Evolutionary conservation across 1,140 invertebrate species (phyloP).

Genomic region (Drosophila pseudoobscura): DNA sequence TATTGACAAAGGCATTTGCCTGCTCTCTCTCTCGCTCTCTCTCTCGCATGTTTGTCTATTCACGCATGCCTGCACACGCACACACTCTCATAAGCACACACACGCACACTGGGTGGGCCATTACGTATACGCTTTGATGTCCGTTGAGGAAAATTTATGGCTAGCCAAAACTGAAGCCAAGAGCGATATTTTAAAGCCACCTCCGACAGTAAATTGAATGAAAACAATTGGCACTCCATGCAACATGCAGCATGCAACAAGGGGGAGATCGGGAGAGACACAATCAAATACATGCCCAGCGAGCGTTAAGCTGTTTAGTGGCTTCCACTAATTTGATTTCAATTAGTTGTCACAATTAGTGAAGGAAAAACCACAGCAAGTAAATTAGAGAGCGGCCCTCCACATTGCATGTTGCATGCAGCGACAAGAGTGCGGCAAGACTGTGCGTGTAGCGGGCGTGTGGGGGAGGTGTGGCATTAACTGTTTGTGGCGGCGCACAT

Average conservation of each 20-base stretch:
- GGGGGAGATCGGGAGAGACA: background rate
- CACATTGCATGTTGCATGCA: background rate
- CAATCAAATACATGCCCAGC: constrained; percentile 38
- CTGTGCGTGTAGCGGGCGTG: too few species aligned
- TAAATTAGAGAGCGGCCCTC: constrained; percentile 54
- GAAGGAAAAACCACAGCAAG: constrained; percentile 65
- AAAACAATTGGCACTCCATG: constrained; percentile 61
- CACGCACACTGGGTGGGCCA: constrained; percentile 10
- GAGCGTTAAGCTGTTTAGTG: constrained; percentile 72
- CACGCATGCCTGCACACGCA: constrained; percentile 62
- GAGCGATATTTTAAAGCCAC: constrained; percentile 53
- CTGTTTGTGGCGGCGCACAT: constrained; percentile 4
- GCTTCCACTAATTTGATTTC: constrained; percentile 73
- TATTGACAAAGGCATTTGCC: constrained; percentile 74
- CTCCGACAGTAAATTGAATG: constrained; percentile 59
- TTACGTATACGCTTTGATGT: constrained; percentile 69
- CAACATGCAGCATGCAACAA: constrained; percentile 44
- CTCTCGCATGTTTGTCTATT: constrained; percentile 70
- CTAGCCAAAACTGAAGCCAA: constrained; percentile 62
- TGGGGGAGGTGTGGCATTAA: background rate
- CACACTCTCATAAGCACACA: constrained; percentile 11
- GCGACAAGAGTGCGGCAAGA: background rate
- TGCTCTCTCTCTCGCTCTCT: background rate
- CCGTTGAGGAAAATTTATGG: constrained; percentile 67
- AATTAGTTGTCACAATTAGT: constrained; percentile 77